Evolutionary conservation across 2,888 invertebrate genomes (phyloP), one percentile per base, ranked within the genome.

Genomic region (Podotricha telesiphe): DNA sequence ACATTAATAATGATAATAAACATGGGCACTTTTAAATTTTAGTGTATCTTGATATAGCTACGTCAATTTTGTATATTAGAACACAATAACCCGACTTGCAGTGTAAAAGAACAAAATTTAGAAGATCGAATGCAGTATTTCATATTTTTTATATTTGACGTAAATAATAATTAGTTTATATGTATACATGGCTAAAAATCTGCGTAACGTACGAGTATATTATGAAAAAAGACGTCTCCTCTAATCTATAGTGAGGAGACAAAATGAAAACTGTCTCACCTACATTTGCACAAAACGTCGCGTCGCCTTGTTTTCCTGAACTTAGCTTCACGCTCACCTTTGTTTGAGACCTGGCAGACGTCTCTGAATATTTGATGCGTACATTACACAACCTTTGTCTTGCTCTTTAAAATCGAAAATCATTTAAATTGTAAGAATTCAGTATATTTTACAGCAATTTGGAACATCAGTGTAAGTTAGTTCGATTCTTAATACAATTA

Each of bases 311-410:
- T 48, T 19, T 34, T 50, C 34, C 34, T 48, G 37, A 62, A 62
- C 62, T 62, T 34, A 19, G 48, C 48, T 62, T 20, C 58, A 59
- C 34, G 34, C 37, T 50, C 13, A 37, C 37, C 37, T 55, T 59
- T 45, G 45, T 59, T 45, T 17, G 42, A n/a, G 20, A 59, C n/a
- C 58, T 42, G 17, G 59, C 59, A 42, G 62, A 62, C 34, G 34
- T 37, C 34, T 17, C 48, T 62, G 50, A 62, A 62, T 62, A 62
- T 62, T 62, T 62, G 48, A 62, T 34, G 48, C 15, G 10, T 50
- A 15, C n/a, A n/a, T n/a, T n/a, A n/a, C 37, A 50, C 34, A 11
- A 47, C 28, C 34, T 48, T 37, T 55, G 17, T 11, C 11, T 55
- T 55, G 55, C 34, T 37, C 17, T 55, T 17, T 37, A 34, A 17